Evolutionary conservation across 2,888 invertebrate genomes (phyloP), one percentile per base, ranked within the genome.

Genomic region (Drosophila tanythrix): DNA sequence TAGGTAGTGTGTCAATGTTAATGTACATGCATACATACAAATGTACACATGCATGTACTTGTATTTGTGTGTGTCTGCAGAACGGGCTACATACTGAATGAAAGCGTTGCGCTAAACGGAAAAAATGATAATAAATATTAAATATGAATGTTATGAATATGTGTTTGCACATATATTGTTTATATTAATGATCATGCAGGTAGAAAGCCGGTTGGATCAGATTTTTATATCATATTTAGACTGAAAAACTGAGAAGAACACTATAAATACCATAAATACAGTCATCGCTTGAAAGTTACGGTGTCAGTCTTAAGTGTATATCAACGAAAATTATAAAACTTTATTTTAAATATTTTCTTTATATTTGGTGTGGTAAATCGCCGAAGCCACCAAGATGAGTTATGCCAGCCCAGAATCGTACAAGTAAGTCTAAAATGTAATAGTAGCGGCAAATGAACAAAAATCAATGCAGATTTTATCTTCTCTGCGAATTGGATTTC

Each of bases 351-450:
- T 25, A 48, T 15, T 25, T 21, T 27, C 21, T 25, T 58, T 68
- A 10, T 68, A 29, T 68, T 81, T 27, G 95, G 94, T 94, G 95
- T 94, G 94, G 94, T 95, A 94, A 94, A 92, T 92, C 95, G 95
- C 95, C 94, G 94, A 93, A 94, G 94, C 94, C 95, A 95, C 94
- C 95, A 97, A 91, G 83, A 92, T 97, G 97, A 97, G 97, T 95
- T 97, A 96, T 97, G 95, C 96, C 96, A 92, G 94, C 96, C 88
- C 97, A 97, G 94, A 96, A 96, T 93, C 95, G 97, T 93, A 96
- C 96, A 92, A 97, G 97, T 97, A 94, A 96, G 97, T 96, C 88
- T 58, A 74, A 40, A 52, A 21, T 31, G 35, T 15, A 33, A n/a
- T 21, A 25, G 18, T 15, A 25, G 11, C 18, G 25, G 10, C 33